Conservation (phyloP, 2,113 vertebrate species). For the Passer montanus region DNA sequence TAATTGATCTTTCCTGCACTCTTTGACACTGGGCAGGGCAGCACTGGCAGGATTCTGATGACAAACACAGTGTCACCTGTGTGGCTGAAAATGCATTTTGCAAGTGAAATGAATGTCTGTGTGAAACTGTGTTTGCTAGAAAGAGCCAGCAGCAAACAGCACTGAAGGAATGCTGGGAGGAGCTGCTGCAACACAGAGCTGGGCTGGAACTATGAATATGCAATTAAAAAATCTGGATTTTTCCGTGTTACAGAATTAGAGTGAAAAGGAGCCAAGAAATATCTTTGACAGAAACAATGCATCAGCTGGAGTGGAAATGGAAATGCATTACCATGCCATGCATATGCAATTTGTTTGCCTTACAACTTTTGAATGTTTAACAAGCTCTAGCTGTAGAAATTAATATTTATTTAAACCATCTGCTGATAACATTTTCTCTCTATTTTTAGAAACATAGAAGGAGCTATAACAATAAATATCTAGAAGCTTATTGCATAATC, state of each 20-base stretch:
- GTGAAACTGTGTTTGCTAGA: neutral
- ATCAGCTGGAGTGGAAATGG: slow-evolving; percentile 16
- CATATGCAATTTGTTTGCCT: slow-evolving; percentile 4
- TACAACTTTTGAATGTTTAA: slow-evolving; percentile 6
- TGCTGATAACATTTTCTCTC: slow-evolving; percentile 36
- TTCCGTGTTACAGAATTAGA: slow-evolving; percentile 6
- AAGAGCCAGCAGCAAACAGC: neutral
- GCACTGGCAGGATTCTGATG: neutral
- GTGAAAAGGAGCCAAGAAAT: slow-evolving; percentile 32
- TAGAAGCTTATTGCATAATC: neutral
- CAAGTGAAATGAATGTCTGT: neutral
- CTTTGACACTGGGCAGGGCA: neutral
- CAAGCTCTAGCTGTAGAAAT: slow-evolving; percentile 38
- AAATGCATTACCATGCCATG: slow-evolving; percentile 24
- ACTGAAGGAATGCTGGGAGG: neutral
- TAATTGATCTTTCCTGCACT: rapidly evolving
- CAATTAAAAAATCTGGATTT: slow-evolving; percentile 26
- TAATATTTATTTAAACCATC: slow-evolving; percentile 64
- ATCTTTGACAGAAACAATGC: slow-evolving; percentile 25
- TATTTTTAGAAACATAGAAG: slow-evolving; percentile 38
- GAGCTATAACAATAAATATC: slow-evolving; percentile 13
- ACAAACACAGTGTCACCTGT: neutral
- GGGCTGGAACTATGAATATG: neutral
- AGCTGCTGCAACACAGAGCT: slow-evolving; percentile 1
- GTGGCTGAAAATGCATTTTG: neutral